Evolutionary conservation across 2,888 invertebrate genomes (phyloP).

Genomic region (Dynastes grantii): DNA sequence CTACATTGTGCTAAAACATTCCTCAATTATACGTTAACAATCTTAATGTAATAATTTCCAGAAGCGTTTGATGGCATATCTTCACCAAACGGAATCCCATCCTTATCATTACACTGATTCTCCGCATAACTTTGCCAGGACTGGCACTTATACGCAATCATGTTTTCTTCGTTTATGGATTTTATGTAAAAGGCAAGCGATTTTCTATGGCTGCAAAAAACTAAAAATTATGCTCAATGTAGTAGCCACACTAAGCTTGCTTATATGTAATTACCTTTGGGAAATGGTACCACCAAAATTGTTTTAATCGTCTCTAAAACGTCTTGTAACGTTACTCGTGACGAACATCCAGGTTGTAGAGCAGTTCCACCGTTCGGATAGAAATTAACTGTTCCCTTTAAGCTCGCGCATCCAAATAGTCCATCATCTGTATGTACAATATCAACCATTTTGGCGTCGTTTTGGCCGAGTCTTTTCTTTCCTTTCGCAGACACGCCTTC

Average conservation of each 20-base stretch:
- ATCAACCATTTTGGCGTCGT: constrained; percentile 81
- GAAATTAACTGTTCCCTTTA: constrained; percentile 66
- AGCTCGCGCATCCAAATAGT: constrained; percentile 70
- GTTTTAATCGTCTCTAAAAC: neutral
- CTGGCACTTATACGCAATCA: constrained; percentile 51
- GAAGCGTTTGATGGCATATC: neutral
- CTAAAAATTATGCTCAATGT: constrained; percentile 24
- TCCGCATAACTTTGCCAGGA: constrained; percentile 52
- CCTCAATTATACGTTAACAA: neutral
- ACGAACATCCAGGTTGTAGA: constrained; percentile 68
- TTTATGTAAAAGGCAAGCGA: constrained; percentile 54
- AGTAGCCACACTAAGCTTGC: neutral
- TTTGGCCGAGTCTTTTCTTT: constrained; percentile 73
- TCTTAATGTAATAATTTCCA: neutral
- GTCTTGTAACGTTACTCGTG: neutral
- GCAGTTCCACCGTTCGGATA: constrained; percentile 69
- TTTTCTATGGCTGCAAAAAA: constrained; percentile 56
- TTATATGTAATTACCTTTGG: neutral
- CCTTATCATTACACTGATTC: constrained; percentile 49
- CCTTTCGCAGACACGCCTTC: constrained; percentile 59
- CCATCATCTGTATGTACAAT: constrained; percentile 81
- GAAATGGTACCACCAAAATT: neutral
- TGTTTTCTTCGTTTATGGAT: constrained; percentile 52
- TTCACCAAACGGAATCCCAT: constrained; percentile 52
- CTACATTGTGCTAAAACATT: too few relatives aligned